Base-by-base conservation (phyloP, 2,113 vertebrate genomes). In the Cephalopterus ornatus region DNA sequence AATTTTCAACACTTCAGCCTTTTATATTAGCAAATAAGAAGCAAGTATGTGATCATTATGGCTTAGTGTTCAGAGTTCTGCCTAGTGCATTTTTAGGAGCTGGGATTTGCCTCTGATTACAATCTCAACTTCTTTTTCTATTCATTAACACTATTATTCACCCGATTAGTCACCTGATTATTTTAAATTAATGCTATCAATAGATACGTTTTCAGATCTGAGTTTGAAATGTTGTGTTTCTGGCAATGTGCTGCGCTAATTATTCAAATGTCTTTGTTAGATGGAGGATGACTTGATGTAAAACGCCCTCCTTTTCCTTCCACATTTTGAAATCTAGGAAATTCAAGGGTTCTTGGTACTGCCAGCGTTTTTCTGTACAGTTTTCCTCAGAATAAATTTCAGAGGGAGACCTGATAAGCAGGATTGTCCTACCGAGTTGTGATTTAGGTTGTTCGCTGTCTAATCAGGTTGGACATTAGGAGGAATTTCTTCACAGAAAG, bases 141-240 rank as follows among this genome's bases (percentile, higher is more conserved):
- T 78, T 96, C 75, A 73, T 80, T 94, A 73, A 77, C 2, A 4
- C 73, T 83, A 35, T 97, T 92, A 93, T 47, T 92, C 89, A 94
- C 56, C 66, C 88, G 72, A 73, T 91, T 85, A 95, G 39, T 92
- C 77, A 96, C 49, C 61, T 78, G 71, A 41, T 94, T 92, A 71
- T 33, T 77, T 76, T 74, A 91, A 92, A 76, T 89, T 85, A 88
- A 70, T 65, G 30, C 68, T 88, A 71, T 94, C 88, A 78, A 21
- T 88, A 67, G 28, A 37, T 71, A 37, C 73, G 50, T 92, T 95
- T 92, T 76, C 85, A 93, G 74, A 27, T 73, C 74, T 90, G 70
- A 83, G 30, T 85, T 73, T 68, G 37, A 78, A 66, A 42, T 35
- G 9, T 35, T 14, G 2, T 63, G 30, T 76, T 96, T 73, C 81